Conservation (phyloP, 2,113 vertebrate genomes). For the Narcine bancroftii region DNA sequence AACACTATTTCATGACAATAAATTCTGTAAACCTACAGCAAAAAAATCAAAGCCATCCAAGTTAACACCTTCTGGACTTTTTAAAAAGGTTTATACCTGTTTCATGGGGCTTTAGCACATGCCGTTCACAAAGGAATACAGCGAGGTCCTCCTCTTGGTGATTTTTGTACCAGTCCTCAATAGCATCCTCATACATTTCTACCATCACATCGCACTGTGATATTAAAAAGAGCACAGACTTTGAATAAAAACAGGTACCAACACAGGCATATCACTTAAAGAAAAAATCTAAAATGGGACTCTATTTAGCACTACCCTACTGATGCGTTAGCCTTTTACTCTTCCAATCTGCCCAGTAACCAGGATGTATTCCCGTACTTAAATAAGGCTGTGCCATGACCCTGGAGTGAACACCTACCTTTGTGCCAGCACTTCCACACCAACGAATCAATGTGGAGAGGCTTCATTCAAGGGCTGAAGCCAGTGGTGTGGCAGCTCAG, state of each 20-base stretch:
- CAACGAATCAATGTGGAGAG: too few species aligned
- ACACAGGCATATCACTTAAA: background rate
- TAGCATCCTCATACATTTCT: slow-evolving; percentile 87
- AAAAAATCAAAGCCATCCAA: background rate
- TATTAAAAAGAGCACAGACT: background rate
- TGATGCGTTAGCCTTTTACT: too few species aligned
- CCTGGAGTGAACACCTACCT: too few species aligned
- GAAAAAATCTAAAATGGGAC: background rate
- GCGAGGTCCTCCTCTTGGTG: slow-evolving; percentile 85
- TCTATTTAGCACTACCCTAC: too few species aligned
- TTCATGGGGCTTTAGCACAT: slow-evolving; percentile 84
- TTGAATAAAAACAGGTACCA: background rate
- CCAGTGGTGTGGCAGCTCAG: too few species aligned
- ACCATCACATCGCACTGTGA: slow-evolving; percentile 83
- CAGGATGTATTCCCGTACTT: too few species aligned
- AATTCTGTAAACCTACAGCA: background rate
- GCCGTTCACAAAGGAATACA: slow-evolving; percentile 79
- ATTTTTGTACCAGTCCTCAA: slow-evolving; percentile 92
- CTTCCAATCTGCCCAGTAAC: too few species aligned
- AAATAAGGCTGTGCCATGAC: too few species aligned
- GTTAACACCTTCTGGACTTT: background rate
- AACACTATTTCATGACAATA: too few species aligned
- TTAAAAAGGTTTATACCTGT: slow-evolving; percentile 53
- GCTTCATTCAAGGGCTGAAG: too few species aligned
- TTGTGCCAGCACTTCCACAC: too few species aligned